phyloP scores from a whole-genome alignment of 2,797 vertebrate genomes.

The Cyprinodon diabolis region DNA sequence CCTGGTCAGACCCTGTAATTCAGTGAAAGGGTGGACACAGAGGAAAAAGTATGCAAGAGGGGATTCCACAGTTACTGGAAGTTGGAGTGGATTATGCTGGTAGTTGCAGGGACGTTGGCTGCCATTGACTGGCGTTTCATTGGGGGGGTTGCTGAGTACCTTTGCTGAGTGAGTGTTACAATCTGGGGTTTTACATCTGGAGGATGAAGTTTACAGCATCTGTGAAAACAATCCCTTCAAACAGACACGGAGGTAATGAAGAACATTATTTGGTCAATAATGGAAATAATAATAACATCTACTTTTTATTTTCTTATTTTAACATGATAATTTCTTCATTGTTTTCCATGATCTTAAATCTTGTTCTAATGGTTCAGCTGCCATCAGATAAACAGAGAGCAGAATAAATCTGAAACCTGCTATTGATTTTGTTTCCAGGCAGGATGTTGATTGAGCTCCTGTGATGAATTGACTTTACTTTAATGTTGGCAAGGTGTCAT shows the following conservation, averaged over 20 bases:
- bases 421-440: slow-evolving; percentile 1
- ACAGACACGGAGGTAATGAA: background rate
- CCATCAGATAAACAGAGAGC: background rate
- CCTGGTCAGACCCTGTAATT: too few species aligned
- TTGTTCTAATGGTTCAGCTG: background rate
- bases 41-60: too few species aligned
- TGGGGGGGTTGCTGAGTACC: background rate
- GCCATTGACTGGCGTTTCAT: too few species aligned
- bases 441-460: slow-evolving; percentile 6
- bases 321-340: background rate
- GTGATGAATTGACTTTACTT: background rate
- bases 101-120: too few species aligned
- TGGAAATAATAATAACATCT: background rate
- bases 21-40: too few species aligned
- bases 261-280: background rate
- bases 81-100: too few species aligned
- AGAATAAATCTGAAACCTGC: background rate
- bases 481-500: background rate
- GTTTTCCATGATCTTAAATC: background rate
- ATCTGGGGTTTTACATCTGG: background rate
- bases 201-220: background rate
- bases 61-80: too few species aligned
- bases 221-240: background rate
- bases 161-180: background rate
- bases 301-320: background rate